Base-by-base conservation (phyloP, 2,888 invertebrate genomes). In the Limnephilus auricula region DNA sequence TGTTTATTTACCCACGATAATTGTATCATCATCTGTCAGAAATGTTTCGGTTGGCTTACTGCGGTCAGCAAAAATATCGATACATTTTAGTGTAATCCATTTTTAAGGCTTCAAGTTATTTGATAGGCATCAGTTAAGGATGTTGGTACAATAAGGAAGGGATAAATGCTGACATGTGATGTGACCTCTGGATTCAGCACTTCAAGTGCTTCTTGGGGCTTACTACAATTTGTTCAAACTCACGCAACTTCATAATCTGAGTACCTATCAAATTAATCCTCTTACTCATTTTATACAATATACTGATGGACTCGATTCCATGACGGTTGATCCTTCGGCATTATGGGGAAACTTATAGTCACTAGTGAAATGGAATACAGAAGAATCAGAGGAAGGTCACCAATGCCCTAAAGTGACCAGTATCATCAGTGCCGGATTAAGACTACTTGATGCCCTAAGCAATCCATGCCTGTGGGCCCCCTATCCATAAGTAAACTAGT, bases 91-190 rank as follows among this genome's bases (percentile, higher is more conserved):
- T 65, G 65, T n/a, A 65, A 65, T 65, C 65, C 25, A 25, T 50
- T 65, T 65, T 65, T 65, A 65, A 65, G 65, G 65, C 65, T 65
- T 65, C 65, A 1, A 9, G 65, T 65, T 65, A 65, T 65, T 65
- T n/a, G 65, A 65, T 65, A 65, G 65, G 65, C 65, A 18, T 25
- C 65, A 65, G 65, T n/a, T 65, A 25, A 82, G 34, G 31, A 34
- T 25, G 82, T 32, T 82, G 82, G 34, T 82, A 32, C 15, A 82
- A 32, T 34, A 25, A 82, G 82, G 9, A 37, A 34, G 25, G 25
- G n/a, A 82, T 82, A 32, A 82, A 32, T 34, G 82, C 32, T 82
- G 82, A 82, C 79, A 18, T 32, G 37, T n/a, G 65, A 65, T n/a
- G 65, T 65, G 78, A 88, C 78, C 32, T 88, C 78, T 18, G 32